Conservation (phyloP, 53 echinoderm and acorn worm genomes). For the Echinometra lucunter region DNA sequence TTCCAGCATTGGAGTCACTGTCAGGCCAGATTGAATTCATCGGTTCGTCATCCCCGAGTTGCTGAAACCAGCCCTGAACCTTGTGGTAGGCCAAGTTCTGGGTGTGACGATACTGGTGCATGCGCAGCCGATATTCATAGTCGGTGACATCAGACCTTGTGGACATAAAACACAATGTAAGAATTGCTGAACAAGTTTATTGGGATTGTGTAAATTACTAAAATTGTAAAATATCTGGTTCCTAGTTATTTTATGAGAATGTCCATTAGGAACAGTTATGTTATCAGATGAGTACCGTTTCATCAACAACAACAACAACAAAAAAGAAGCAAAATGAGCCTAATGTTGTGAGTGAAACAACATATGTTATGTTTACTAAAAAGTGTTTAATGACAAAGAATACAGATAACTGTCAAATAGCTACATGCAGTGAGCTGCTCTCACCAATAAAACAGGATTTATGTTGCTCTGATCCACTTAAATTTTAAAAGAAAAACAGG, state of each 20-base stretch:
- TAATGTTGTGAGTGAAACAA: not conserved
- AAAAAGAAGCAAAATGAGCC: not conserved
- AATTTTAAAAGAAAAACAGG: not conserved
- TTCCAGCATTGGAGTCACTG: slow-evolving; percentile 72
- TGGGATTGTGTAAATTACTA: too few species aligned
- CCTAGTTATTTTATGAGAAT: not conserved
- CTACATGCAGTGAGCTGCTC: too few species aligned
- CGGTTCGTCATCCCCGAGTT: slow-evolving; percentile 75
- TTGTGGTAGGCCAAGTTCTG: slow-evolving; percentile 85
- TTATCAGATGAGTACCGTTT: too few species aligned
- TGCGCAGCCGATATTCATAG: slow-evolving; percentile 89
- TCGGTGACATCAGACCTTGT: slow-evolving; percentile 84
- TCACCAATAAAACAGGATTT: too few species aligned
- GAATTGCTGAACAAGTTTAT: too few species aligned
- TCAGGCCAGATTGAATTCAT: slow-evolving; percentile 65
- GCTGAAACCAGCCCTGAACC: slow-evolving; percentile 95
- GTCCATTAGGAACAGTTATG: not conserved
- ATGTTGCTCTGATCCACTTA: too few species aligned
- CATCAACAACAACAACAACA: not conserved
- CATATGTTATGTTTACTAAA: not conserved
- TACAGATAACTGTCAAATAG: too few species aligned
- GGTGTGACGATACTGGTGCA: slow-evolving; percentile 84
- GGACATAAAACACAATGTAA: not conserved
- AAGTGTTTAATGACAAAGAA: too few species aligned
- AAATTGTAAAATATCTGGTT: too few species aligned